Percentiles rank a stretch among this genome's conserved stretches.
These are phyloP conservation scores for Samia ricini DNA, from an alignment of 1,140 invertebrate genomes.

Conservation along the genomic window DNA sequence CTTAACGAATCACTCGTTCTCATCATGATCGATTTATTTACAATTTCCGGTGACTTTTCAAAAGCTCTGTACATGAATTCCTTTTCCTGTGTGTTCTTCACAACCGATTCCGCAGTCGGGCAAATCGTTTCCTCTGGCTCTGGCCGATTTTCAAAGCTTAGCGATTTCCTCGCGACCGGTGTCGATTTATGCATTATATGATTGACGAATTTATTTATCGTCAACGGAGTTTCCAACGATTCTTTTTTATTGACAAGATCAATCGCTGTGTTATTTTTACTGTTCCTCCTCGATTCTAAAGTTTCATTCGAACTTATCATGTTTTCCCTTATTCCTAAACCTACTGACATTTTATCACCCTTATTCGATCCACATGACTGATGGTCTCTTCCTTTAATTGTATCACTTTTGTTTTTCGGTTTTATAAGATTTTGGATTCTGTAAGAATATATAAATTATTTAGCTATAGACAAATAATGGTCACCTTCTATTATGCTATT, in stretches of 20 bases:
- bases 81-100: slow-evolving; percentile 57
- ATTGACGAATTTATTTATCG: slow-evolving; percentile 59
- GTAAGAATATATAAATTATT: slow-evolving; percentile 19
- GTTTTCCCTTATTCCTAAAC: slow-evolving; percentile 13
- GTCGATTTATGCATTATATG: slow-evolving; percentile 62
- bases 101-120: slow-evolving; percentile 33
- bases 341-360: slow-evolving; percentile 4
- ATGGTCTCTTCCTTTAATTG: slow-evolving; percentile 4
- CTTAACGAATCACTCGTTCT: slow-evolving; percentile 16
- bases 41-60: slow-evolving; percentile 32
- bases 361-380: not conserved
- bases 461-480: not conserved
- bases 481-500: too few relatives aligned
- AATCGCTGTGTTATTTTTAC: slow-evolving; percentile 34
- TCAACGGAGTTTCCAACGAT: slow-evolving; percentile 52
- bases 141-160: slow-evolving; percentile 43
- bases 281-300: slow-evolving; percentile 31
- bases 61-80: slow-evolving; percentile 59
- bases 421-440: slow-evolving; percentile 44
- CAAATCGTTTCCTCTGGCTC: slow-evolving; percentile 49
- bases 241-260: slow-evolving; percentile 26
- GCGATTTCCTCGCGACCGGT: slow-evolving; percentile 58
- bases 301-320: slow-evolving; percentile 18
- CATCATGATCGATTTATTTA: not conserved
- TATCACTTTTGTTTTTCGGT: slow-evolving; percentile 31